phyloP scores from a whole-genome alignment of 2,113 vertebrate genomes.

The Thunnus maccoyii region DNA sequence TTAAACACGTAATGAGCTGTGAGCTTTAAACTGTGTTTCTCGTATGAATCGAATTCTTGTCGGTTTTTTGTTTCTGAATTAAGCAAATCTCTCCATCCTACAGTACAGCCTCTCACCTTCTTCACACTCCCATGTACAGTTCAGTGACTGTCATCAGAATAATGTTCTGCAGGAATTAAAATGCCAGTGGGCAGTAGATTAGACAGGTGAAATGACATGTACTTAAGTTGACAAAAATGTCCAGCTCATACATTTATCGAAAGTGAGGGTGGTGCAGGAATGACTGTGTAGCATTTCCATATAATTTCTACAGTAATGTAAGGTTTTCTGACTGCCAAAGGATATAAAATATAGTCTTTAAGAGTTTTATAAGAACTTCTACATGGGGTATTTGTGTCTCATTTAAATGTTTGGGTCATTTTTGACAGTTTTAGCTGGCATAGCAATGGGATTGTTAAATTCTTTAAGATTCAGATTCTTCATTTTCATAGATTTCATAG shows the following conservation, averaged over 20 bases:
- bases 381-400: neutral
- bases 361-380: conserved; percentile 29
- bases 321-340: conserved; percentile 6
- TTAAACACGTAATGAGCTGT: conserved; percentile 51
- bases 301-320: conserved; percentile 1
- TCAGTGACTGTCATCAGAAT: neutral
- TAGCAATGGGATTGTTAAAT: conserved; percentile 7
- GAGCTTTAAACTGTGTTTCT: conserved; percentile 32
- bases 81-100: conserved; percentile 8
- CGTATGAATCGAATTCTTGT: conserved; percentile 31
- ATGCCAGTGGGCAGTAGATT: conserved; percentile 6
- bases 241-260: conserved; percentile 17
- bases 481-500: no score
- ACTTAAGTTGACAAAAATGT: conserved; percentile 9
- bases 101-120: neutral
- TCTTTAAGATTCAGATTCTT: conserved; percentile 7
- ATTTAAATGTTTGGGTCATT: conserved; percentile 1
- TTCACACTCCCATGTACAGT: neutral
- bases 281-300: conserved; percentile 27
- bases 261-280: neutral
- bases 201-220: conserved; percentile 24
- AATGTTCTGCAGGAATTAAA: conserved; percentile 12
- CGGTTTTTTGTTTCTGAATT: conserved; percentile 22
- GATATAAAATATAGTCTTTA: conserved; percentile 13
- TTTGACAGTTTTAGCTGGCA: conserved; percentile 24